Conservation (phyloP, 2,888 invertebrate species). For the Caenorhabditis sp. region DNA sequence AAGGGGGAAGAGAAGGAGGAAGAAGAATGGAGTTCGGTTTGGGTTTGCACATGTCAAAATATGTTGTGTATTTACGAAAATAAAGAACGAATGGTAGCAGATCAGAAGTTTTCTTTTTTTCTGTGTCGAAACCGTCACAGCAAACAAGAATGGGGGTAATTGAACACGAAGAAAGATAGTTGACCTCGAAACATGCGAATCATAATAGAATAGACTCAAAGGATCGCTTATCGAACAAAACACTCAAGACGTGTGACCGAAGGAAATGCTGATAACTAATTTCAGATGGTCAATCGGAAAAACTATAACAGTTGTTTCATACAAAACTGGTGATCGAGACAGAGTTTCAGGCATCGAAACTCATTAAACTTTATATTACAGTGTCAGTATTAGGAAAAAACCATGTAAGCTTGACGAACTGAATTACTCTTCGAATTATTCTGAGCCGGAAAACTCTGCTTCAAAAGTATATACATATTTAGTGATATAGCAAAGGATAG, state of each 20-base stretch:
- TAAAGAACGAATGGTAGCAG: conserved; percentile 12
- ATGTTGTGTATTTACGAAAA: conserved; percentile 52
- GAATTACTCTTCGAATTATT: no score
- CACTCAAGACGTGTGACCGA: conserved; percentile 31
- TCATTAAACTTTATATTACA: no score
- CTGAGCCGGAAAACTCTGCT: no score
- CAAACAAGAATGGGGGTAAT: conserved; percentile 33
- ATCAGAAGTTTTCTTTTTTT: conserved; percentile 46
- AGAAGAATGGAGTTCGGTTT: conserved; percentile 30
- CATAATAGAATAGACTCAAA: conserved; percentile 41
- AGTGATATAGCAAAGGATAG: no score
- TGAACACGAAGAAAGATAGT: conserved; percentile 17
- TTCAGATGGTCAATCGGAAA: conserved; percentile 28
- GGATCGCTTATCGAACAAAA: conserved; percentile 38
- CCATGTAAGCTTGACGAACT: no score
- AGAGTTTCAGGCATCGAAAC: background rate
- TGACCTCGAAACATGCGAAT: conserved; percentile 46
- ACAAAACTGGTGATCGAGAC: background rate
- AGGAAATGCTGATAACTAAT: conserved; percentile 29
- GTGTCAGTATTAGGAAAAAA: no score
- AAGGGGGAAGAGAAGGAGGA: background rate
- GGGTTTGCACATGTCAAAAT: conserved; percentile 55
- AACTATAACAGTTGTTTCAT: conserved; percentile 5
- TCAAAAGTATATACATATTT: no score
- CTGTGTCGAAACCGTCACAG: conserved; percentile 6